Conservation (phyloP, 2,113 vertebrate genomes). For the Catharus bicknelli region DNA sequence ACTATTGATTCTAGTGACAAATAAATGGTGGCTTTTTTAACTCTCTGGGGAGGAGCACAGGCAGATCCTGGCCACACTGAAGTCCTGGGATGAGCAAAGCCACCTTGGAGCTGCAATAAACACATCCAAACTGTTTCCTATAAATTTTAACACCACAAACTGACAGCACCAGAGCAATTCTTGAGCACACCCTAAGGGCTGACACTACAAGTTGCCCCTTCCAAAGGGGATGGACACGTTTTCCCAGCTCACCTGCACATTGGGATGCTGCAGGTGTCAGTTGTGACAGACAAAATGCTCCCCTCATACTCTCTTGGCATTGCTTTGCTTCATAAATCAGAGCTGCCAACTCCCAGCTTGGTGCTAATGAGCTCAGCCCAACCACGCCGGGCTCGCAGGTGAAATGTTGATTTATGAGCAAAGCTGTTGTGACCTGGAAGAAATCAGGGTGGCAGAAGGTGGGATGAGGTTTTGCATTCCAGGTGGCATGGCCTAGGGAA, state of each 20-base stretch:
- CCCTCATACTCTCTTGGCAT: background rate
- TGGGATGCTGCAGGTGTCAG: background rate
- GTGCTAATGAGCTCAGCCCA: conserved; percentile 12
- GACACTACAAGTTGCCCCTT: accelerated
- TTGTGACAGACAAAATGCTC: background rate
- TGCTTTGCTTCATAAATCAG: conserved; percentile 14
- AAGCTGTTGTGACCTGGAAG: background rate
- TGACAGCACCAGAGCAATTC: background rate
- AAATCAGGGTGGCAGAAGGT: background rate
- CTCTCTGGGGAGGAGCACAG: background rate
- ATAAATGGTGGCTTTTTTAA: background rate
- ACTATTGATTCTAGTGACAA: conserved; percentile 2
- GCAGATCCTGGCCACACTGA: background rate
- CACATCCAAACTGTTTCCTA: background rate
- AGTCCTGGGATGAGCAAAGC: background rate
- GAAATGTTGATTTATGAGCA: background rate
- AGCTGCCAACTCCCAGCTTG: conserved; percentile 15
- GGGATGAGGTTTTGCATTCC: background rate
- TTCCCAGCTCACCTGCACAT: background rate
- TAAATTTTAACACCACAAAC: background rate
- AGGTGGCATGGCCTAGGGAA: background rate
- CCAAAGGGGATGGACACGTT: accelerated
- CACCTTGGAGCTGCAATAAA: background rate
- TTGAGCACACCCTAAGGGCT: background rate
- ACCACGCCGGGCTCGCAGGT: accelerated